Evolutionary conservation across 2,888 invertebrate genomes (phyloP), one percentile per base, ranked within the genome.

Genomic region (Drosophila lacicola): DNA sequence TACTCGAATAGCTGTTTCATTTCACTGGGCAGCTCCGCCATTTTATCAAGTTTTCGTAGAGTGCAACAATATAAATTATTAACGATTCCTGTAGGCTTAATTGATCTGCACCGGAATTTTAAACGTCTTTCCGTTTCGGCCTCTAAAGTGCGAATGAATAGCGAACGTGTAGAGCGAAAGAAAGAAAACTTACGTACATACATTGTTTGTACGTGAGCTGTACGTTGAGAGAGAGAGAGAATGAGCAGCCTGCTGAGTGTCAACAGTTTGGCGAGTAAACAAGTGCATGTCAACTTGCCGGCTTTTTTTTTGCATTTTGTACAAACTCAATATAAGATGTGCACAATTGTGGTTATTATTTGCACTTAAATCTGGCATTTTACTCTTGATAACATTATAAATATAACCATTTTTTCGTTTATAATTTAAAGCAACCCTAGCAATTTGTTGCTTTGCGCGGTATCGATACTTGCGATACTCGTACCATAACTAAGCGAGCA

Each of bases 1-100:
- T 70, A 90, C 90, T 79, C 80, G 70, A 91, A 90, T 54, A 90
- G 65, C 72, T 87, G 77, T 49, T 76, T 68, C 33, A 90, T 74
- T 76, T 76, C 88, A 70, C 61, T 74, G 53, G 90, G 88, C 58
- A 91, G 64, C 21, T 80, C 80, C 37, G 90, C 63, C 90, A 90
- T 90, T 73, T 61, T 67, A 51, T 33, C 2, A 34, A 58, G 9
- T 56, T 42, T 62, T 42, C n/a, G 41, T 25, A 53, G 41, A 37
- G 19, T 46, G 46, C 39, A 13, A 41, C 21, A 14, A 29, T 61
- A 45, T 41, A 25, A 61, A 21, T 11, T 61, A 37, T 45, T 21
- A 19, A 41, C 19, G 47, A 74, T 50, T 70, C 55, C 58, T 74
- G 41, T 14, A 41, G 33, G 21, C 46, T 58, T 47, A 36, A 41